phyloP scores from a whole-genome alignment of 2,888 invertebrate species.

The Acronicta leporina region DNA sequence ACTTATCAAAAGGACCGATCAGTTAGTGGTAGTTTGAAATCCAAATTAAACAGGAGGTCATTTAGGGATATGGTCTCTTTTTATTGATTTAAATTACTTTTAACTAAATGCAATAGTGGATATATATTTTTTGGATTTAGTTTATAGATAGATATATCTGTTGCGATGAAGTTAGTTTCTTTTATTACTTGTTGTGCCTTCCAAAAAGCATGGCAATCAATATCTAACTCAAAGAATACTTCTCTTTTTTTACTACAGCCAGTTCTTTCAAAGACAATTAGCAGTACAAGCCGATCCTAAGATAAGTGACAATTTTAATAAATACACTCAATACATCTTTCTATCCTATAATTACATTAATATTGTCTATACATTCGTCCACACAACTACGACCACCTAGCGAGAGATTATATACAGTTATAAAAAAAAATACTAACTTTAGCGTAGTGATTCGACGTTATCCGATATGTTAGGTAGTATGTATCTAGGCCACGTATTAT shows the following conservation, averaged over 20 bases:
- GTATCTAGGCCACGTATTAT: constrained; percentile 78
- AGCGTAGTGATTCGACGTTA: constrained; percentile 78
- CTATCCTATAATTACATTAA: constrained; percentile 74
- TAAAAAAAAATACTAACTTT: constrained; percentile 76
- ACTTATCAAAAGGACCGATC: too few relatives aligned
- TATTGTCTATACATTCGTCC: constrained; percentile 85
- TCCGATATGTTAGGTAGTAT: constrained; percentile 86
- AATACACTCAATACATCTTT: constrained; percentile 56
- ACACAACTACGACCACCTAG: constrained; percentile 73
- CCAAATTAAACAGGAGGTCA: too few relatives aligned
- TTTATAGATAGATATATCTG: too few relatives aligned
- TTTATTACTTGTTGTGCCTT: too few relatives aligned
- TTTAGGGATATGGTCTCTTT: too few relatives aligned
- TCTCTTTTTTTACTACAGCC: too few relatives aligned
- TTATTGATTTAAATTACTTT: too few relatives aligned
- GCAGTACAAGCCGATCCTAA: constrained; percentile 55
- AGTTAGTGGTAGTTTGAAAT: too few relatives aligned
- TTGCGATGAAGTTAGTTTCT: too few relatives aligned
- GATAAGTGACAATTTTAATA: constrained; percentile 54
- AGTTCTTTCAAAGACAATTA: constrained; percentile 29
- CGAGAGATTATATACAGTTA: constrained; percentile 76
- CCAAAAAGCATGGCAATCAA: too few relatives aligned
- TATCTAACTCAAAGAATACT: neutral
- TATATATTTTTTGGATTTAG: too few relatives aligned
- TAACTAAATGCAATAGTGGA: too few relatives aligned